phyloP scores from a whole-genome alignment of 2,113 vertebrate genomes.

The Tinamus guttatus region DNA sequence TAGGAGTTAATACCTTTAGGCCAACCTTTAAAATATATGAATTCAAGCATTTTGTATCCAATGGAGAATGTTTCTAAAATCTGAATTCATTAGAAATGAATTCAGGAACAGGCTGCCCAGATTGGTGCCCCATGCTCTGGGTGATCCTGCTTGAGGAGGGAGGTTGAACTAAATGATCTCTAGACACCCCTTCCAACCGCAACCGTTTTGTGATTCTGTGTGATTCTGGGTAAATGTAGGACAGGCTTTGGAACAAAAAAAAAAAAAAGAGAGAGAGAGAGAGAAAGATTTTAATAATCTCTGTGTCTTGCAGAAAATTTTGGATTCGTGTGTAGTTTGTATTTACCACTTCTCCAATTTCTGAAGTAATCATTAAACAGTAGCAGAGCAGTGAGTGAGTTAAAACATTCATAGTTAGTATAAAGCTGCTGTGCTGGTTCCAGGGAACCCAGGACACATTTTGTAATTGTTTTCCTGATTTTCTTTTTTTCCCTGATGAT shows the following conservation, averaged over 20 bases:
- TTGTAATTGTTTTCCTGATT: background rate
- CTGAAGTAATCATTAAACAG: background rate
- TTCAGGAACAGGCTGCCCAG: no score
- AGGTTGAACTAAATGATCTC: no score
- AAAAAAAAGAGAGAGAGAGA: background rate
- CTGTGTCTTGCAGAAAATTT: background rate
- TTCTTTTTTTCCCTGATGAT: background rate
- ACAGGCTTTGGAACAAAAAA: background rate
- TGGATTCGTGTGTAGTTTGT: background rate
- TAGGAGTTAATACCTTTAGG: background rate
- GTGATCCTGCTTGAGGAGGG: no score
- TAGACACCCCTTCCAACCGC: no score
- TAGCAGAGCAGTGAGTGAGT: accelerated
- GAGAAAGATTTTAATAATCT: background rate
- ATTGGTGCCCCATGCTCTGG: no score
- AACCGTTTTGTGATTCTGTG: no score
- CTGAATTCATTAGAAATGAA: background rate
- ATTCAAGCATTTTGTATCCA: background rate
- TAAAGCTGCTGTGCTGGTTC: background rate
- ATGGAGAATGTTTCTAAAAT: background rate
- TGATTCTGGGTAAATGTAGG: background rate
- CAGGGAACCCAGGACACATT: accelerated
- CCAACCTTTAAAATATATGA: background rate
- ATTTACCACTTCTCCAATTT: accelerated
- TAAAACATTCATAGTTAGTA: background rate